These are phyloP conservation scores for Anarsia innoxiella DNA, from an alignment of 2,888 invertebrate species.

Conservation along the genomic window DNA sequence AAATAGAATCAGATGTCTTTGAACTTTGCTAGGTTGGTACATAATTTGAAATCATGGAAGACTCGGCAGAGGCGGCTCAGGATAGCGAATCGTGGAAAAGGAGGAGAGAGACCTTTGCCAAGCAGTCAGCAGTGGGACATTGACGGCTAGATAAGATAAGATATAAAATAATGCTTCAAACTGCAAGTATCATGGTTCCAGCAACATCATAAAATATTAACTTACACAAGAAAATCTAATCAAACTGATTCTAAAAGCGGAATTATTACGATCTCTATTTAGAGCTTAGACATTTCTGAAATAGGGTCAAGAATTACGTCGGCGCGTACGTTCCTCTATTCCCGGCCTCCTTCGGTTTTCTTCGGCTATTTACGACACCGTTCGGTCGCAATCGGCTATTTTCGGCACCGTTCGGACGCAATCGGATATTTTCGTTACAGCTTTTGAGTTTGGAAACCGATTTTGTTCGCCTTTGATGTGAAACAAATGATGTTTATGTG, in stretches of 20 bases:
- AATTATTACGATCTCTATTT: not conserved
- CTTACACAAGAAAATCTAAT: too few species aligned
- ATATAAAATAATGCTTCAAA: too few species aligned
- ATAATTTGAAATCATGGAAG: too few species aligned
- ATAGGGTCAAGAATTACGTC: slow-evolving; percentile 71
- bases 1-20: too few species aligned
- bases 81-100: too few species aligned
- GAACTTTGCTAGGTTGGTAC: too few species aligned
- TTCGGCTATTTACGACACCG: slow-evolving; percentile 41
- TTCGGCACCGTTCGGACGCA: slow-evolving; percentile 23
- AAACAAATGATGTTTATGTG: slow-evolving; percentile 54
- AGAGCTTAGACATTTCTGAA: slow-evolving; percentile 49
- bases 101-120: too few species aligned
- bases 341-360: slow-evolving; percentile 43
- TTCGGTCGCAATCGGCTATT: slow-evolving; percentile 32
- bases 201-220: too few species aligned
- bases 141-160: too few species aligned
- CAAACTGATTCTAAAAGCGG: not conserved
- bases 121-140: too few species aligned
- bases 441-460: slow-evolving; percentile 55
- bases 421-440: slow-evolving; percentile 33
- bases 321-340: slow-evolving; percentile 54
- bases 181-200: too few species aligned
- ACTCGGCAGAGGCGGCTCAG: too few species aligned
- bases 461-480: slow-evolving; percentile 51